Evolutionary conservation across 2,888 invertebrate species (phyloP).

Genomic region (Cephalotes varians): DNA sequence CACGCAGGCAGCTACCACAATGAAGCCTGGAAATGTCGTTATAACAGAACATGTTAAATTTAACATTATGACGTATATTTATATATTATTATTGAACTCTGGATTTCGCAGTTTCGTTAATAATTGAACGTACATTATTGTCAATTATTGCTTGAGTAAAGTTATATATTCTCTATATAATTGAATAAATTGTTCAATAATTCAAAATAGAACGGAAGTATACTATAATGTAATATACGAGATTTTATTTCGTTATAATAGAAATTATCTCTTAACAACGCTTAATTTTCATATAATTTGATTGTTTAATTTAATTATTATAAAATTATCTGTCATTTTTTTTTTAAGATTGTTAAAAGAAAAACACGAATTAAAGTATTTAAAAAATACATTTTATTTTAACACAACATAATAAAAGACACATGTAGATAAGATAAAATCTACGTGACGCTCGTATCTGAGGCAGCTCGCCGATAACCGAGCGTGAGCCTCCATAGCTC

Average conservation of each 20-base stretch:
- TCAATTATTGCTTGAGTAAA: not conserved
- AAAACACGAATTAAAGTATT: not conserved
- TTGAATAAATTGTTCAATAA: slow-evolving; percentile 5
- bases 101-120: not conserved
- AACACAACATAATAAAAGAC: slow-evolving; percentile 12
- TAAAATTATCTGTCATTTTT: not conserved
- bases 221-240: not conserved
- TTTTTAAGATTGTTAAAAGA: not conserved
- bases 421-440: not conserved
- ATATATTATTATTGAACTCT: not conserved
- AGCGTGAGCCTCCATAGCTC: slow-evolving; percentile 82
- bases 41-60: not conserved
- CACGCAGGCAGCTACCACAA: slow-evolving; percentile 98
- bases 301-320: slow-evolving; percentile 1
- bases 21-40: slow-evolving; percentile 90
- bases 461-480: slow-evolving; percentile 3
- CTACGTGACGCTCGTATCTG: not conserved
- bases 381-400: not conserved
- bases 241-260: not conserved
- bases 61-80: not conserved
- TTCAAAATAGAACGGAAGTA: not conserved
- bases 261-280: not conserved
- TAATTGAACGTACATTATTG: not conserved
- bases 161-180: not conserved
- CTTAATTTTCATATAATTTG: not conserved